A percentile compares a stretch with the other conserved stretches of the same genome.
Conservation (phyloP, 2,888 invertebrate species). For the Coleophora flavipennella region DNA sequence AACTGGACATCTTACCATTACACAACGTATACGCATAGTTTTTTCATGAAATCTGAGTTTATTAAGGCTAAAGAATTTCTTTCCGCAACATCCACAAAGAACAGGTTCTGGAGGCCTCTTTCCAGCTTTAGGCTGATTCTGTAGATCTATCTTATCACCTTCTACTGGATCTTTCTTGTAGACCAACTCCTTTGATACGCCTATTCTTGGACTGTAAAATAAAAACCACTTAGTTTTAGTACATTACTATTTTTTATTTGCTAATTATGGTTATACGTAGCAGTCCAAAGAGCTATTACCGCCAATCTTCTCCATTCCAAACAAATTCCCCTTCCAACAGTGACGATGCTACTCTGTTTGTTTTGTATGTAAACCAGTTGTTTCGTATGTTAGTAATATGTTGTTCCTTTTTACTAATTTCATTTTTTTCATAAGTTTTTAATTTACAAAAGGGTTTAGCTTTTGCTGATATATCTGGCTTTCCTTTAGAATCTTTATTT, state of each 20-base stretch:
- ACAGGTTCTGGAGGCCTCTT: not conserved
- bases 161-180: not conserved
- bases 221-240: no score
- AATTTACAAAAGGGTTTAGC: conserved; percentile 13
- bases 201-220: no score
- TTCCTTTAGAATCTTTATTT: conserved; percentile 1
- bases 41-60: conserved; percentile 39
- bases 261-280: no score
- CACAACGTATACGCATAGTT: conserved; percentile 34
- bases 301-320: conserved; percentile 58
- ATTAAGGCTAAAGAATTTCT: conserved; percentile 36
- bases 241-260: no score
- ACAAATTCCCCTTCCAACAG: conserved; percentile 53
- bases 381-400: conserved; percentile 10
- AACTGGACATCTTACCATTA: conserved; percentile 33
- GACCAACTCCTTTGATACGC: not conserved
- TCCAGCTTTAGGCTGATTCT: not conserved
- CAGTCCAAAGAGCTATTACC: no score
- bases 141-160: not conserved
- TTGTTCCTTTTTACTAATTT: conserved; percentile 27
- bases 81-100: conserved; percentile 54
- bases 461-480: conserved; percentile 2
- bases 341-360: not conserved
- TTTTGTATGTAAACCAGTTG: not conserved
- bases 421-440: conserved; percentile 14